phyloP scores from a whole-genome alignment of 2,888 invertebrate species.

The Elgonia sp. region DNA sequence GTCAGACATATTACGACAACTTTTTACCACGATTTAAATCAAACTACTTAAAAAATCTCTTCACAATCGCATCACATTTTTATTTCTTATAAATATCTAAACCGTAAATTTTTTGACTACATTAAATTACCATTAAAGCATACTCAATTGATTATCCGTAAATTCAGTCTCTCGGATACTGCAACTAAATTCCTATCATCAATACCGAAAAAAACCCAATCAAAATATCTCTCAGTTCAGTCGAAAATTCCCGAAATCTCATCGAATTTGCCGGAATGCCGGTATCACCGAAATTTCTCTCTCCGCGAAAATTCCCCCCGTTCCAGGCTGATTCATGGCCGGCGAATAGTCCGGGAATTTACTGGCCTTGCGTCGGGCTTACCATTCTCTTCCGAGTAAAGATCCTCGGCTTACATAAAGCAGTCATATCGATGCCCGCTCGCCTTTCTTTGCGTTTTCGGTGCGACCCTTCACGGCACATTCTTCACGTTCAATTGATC shows the following conservation, averaged over 20 bases:
- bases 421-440: conserved; percentile 45
- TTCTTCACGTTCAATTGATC: conserved; percentile 81
- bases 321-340: conserved; percentile 55
- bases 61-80: too few relatives aligned
- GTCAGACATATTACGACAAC: too few relatives aligned
- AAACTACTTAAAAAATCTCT: too few relatives aligned
- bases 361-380: conserved; percentile 49
- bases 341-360: conserved; percentile 52
- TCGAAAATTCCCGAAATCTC: conserved; percentile 47
- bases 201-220: conserved; percentile 22
- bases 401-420: conserved; percentile 59
- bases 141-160: too few relatives aligned
- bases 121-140: too few relatives aligned
- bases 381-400: conserved; percentile 41
- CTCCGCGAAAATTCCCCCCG: conserved; percentile 15
- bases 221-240: conserved; percentile 48
- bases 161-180: not conserved
- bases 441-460: conserved; percentile 58
- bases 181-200: not conserved
- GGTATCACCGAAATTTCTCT: conserved; percentile 47
- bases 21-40: too few relatives aligned
- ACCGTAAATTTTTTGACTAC: too few relatives aligned
- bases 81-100: too few relatives aligned
- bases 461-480: conserved; percentile 71
- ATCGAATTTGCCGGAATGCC: conserved; percentile 43